phyloP scores from a whole-genome alignment of 2,113 vertebrate genomes.

The Pteronura brasiliensis region DNA sequence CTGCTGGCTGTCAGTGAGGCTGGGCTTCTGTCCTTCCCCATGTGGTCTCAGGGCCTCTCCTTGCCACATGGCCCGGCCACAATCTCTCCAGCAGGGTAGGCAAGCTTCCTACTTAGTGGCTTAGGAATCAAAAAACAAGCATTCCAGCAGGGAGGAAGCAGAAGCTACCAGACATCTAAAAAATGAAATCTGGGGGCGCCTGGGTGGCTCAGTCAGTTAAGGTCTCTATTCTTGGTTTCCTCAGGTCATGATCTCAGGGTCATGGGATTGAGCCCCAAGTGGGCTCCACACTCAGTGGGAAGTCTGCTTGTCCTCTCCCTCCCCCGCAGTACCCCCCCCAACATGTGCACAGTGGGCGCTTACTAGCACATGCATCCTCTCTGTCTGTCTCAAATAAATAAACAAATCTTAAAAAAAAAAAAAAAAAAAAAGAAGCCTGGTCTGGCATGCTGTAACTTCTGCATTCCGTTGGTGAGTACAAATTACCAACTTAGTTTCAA shows the following conservation, averaged over 20 bases:
- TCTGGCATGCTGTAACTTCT: background rate
- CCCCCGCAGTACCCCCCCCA: too few relatives aligned
- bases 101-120: background rate
- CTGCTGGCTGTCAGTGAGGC: rapidly evolving
- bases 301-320: background rate
- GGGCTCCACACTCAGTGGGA: background rate
- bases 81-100: background rate
- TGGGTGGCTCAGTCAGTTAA: background rate
- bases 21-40: background rate
- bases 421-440: background rate
- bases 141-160: background rate
- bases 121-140: background rate
- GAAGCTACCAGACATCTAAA: background rate
- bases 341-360: background rate
- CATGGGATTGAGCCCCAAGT: background rate
- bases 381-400: background rate
- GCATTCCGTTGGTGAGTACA: background rate
- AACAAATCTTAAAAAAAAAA: background rate
- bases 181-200: background rate
- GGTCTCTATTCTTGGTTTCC: background rate
- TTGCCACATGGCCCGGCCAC: background rate
- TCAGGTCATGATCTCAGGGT: background rate
- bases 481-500: background rate
- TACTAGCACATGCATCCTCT: background rate
- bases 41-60: background rate